A percentile compares a stretch with the other conserved stretches of the same genome.
Evolutionary conservation across 2,113 vertebrate species (phyloP).

Genomic region (Tylochromis polylepis): DNA sequence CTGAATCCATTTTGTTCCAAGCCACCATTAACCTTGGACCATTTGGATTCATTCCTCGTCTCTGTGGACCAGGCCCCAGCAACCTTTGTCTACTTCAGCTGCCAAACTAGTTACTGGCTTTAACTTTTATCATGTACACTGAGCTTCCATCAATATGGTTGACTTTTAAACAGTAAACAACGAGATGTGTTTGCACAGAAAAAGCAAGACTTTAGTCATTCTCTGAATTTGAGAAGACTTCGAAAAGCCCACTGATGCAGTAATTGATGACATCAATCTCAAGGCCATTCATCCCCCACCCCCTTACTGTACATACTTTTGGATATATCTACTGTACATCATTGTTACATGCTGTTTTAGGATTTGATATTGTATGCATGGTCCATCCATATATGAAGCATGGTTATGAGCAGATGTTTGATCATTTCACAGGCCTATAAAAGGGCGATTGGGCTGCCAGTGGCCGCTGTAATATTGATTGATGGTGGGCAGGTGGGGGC

Average conservation of each 20-base stretch:
- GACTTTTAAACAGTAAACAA: constrained; percentile 32
- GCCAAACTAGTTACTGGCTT: constrained; percentile 56
- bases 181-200: neutral
- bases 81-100: constrained; percentile 61
- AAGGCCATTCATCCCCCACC: neutral
- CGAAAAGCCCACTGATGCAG: neutral
- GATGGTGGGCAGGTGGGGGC: constrained; percentile 72
- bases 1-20: constrained; percentile 74
- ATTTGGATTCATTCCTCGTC: constrained; percentile 70
- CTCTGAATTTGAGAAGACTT: neutral
- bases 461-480: constrained; percentile 72
- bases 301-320: neutral
- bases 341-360: constrained; percentile 9
- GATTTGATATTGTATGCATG: constrained; percentile 49
- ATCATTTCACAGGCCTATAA: constrained; percentile 72
- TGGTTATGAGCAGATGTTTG: constrained; percentile 73
- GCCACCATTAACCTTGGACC: constrained; percentile 79
- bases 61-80: constrained; percentile 48
- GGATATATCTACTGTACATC: neutral
- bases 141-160: constrained; percentile 1
- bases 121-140: constrained; percentile 52
- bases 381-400: constrained; percentile 59
- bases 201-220: constrained; percentile 8
- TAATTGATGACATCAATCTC: neutral
- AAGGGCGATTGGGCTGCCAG: constrained; percentile 69